Conservation (phyloP, 2,113 vertebrate genomes). For the Psettodes erumei region DNA sequence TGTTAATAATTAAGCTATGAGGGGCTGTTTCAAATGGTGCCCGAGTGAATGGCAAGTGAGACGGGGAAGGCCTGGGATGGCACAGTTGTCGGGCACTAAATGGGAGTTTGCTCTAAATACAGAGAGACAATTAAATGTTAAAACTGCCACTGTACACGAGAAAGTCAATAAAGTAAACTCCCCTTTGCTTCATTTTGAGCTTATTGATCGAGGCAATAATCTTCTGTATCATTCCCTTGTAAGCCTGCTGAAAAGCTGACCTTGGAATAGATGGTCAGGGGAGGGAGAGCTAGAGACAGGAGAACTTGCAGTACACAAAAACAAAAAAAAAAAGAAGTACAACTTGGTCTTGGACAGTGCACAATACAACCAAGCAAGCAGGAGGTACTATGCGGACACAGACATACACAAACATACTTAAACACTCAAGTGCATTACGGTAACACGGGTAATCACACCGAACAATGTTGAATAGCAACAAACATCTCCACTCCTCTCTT, state of each 20-base stretch:
- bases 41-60: constrained; percentile 66
- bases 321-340: constrained; percentile 46
- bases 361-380: constrained; percentile 37
- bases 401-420: constrained; percentile 7
- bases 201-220: constrained; percentile 89
- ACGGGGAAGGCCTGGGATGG: constrained; percentile 61
- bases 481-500: constrained; percentile 55
- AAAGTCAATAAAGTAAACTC: constrained; percentile 87
- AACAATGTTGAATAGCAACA: constrained; percentile 34
- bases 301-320: constrained; percentile 61
- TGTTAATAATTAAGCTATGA: constrained; percentile 81
- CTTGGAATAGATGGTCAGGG: constrained; percentile 82
- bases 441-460: constrained; percentile 50
- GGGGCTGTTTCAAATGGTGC: constrained; percentile 79
- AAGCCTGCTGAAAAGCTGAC: constrained; percentile 85
- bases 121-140: constrained; percentile 87
- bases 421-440: constrained; percentile 31
- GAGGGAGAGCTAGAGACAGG: constrained; percentile 65
- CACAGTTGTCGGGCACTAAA: constrained; percentile 76
- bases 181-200: constrained; percentile 86
- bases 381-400: constrained; percentile 21
- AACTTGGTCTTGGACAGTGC: constrained; percentile 44
- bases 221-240: constrained; percentile 86
- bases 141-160: constrained; percentile 86
- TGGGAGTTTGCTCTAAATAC: constrained; percentile 83